These are phyloP conservation scores for Drosophila heteroneura DNA, from an alignment of 2,888 invertebrate genomes.

Conservation along the genomic window DNA sequence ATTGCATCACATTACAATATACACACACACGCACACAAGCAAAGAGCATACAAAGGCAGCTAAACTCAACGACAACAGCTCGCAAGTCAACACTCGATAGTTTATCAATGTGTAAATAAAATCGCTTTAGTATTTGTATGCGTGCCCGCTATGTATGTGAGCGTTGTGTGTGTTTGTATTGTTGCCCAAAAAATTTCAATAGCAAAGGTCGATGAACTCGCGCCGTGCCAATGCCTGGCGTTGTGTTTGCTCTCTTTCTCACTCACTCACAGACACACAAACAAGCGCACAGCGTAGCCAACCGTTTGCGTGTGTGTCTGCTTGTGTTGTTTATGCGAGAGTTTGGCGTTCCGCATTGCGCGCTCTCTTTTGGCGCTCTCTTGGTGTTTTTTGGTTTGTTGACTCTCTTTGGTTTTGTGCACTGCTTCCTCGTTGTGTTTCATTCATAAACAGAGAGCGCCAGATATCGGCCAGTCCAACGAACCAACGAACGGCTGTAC, in stretches of 20 bases:
- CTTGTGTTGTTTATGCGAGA: constrained; percentile 10
- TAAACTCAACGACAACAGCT: constrained; percentile 29
- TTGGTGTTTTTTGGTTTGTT: constrained; percentile 1
- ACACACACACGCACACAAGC: constrained; percentile 18
- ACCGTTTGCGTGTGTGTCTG: background rate
- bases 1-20: constrained; percentile 50
- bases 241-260: constrained; percentile 32
- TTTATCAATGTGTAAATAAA: constrained; percentile 79
- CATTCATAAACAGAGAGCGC: constrained; percentile 79
- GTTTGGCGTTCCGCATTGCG: constrained; percentile 53
- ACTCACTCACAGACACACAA: constrained; percentile 16
- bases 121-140: constrained; percentile 31
- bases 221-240: constrained; percentile 47
- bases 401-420: constrained; percentile 37
- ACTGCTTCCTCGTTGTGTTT: constrained; percentile 76
- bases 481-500: constrained; percentile 66
- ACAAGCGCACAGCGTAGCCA: background rate
- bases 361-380: constrained; percentile 36
- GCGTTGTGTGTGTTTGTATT: constrained; percentile 39
- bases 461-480: constrained; percentile 78
- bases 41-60: constrained; percentile 33
- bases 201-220: constrained; percentile 84
- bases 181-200: constrained; percentile 80
- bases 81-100: constrained; percentile 66
- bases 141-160: constrained; percentile 27